Base-by-base conservation (phyloP, 2,113 vertebrate species). In the Jacana jacana region DNA sequence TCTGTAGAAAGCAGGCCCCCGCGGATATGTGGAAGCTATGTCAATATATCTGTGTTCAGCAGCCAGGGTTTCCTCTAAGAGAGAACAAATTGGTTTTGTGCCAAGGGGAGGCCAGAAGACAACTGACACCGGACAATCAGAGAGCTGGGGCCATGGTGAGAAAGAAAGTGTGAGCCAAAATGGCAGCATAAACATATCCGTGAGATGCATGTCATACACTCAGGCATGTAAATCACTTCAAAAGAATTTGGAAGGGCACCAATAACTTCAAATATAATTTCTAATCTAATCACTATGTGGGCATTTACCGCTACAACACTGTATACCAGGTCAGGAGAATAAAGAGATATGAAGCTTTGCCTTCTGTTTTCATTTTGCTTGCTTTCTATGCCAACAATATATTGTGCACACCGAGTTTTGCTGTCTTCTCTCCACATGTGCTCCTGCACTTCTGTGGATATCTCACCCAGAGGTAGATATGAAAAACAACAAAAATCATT, bases 11-110 rank as follows among this genome's bases (percentile, higher is more conserved):
- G 91, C 77, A 93, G 72, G 37, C 42, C 83, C 46, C 89, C 28
- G 57, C 69, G 91, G 86, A 48, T 91, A 89, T 52, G 81, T 79
- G 77, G 83, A 91, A 97, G 91, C 69, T 91, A 95, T 86, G 88
- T 93, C 86, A 93, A 86, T 60, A 81, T 93, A 92, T 95, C 81
- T 79, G 65, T 71, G 72, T 64, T 94, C 86, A 92, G 81, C 72
- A 72, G 83, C 60, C 86, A 95, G 77, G 12, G 48, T 60, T 93
- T 93, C 83, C 83, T 95, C 72, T 64, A 71, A 64, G 69, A 52
- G 17, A 55, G 69, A 84, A 81, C 9, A 71, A 86, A 27, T 25
- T 89, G 46, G 14, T 23, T 89, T 91, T 28, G 39, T 71, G 83
- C 89, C 89, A 92, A 84, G 35, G 58, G 49, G 40, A 89, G 80